Evolutionary conservation across 2,797 vertebrate species (phyloP).

Genomic region (Discoglossus pictus): DNA sequence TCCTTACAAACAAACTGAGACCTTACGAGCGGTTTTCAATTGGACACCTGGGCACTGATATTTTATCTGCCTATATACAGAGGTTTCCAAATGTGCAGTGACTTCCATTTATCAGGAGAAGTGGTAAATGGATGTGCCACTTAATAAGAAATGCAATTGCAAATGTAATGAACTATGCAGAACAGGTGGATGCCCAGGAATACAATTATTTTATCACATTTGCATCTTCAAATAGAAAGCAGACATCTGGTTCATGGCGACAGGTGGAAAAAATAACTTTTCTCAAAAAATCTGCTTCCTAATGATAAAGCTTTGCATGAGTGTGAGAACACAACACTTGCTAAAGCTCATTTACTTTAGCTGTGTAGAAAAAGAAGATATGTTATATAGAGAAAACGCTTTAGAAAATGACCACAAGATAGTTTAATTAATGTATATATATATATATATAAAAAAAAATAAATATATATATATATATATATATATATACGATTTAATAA

Average conservation of each 20-base stretch:
- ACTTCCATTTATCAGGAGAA: neutral
- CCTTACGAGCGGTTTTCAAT: no score
- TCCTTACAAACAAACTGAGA: no score
- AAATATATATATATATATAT: no score
- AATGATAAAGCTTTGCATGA: neutral
- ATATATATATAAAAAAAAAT: no score
- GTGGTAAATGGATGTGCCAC: conserved; percentile 1
- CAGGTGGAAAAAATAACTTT: neutral
- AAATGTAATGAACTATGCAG: neutral
- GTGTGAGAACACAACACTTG: no score
- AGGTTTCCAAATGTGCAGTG: neutral
- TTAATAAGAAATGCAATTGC: neutral
- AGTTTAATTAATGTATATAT: no score
- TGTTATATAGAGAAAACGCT: no score
- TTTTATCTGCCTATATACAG: neutral
- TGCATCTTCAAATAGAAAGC: neutral
- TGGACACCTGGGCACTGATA: neutral
- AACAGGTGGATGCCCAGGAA: neutral
- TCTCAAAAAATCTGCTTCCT: neutral
- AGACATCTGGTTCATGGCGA: neutral
- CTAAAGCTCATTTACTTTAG: no score
- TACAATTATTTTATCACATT: conserved; percentile 8
- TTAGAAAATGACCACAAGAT: no score
- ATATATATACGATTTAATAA: no score
- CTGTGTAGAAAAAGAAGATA: no score